Evolutionary conservation across 2,888 invertebrate species (phyloP).

Genomic region (Caenorhabditis imperialis): DNA sequence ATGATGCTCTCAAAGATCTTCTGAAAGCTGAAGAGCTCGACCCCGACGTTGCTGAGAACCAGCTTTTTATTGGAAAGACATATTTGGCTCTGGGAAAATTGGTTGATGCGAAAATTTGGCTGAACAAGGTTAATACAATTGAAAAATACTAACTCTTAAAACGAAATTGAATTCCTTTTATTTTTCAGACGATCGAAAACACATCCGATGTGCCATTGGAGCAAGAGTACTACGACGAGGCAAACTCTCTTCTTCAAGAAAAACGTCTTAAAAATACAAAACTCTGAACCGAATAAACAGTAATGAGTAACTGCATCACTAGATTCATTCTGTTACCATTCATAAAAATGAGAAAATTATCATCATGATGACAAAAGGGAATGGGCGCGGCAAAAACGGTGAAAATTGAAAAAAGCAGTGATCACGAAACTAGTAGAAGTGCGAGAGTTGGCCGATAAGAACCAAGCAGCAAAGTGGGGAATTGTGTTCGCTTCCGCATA

Average conservation of each 20-base stretch:
- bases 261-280: conserved; percentile 26
- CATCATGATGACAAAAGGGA: background rate
- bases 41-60: conserved; percentile 51
- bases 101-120: conserved; percentile 51
- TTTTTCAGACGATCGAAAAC: conserved; percentile 31
- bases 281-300: conserved; percentile 18
- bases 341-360: background rate
- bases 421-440: conserved; percentile 48
- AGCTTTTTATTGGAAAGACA: conserved; percentile 61
- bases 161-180: too few species aligned
- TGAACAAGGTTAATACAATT: conserved; percentile 22
- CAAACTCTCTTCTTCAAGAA: conserved; percentile 40
- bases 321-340: conserved; percentile 36
- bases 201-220: conserved; percentile 37
- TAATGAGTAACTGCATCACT: conserved; percentile 43
- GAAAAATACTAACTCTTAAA: too few species aligned
- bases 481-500: conserved; percentile 52
- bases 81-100: conserved; percentile 55
- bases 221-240: conserved; percentile 53
- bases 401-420: background rate
- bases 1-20: conserved; percentile 57
- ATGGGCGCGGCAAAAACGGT: background rate
- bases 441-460: conserved; percentile 43
- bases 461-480: conserved; percentile 22
- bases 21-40: conserved; percentile 33